phyloP scores from a whole-genome alignment of 2,797 vertebrate genomes.

The Manis crassicaudata region DNA sequence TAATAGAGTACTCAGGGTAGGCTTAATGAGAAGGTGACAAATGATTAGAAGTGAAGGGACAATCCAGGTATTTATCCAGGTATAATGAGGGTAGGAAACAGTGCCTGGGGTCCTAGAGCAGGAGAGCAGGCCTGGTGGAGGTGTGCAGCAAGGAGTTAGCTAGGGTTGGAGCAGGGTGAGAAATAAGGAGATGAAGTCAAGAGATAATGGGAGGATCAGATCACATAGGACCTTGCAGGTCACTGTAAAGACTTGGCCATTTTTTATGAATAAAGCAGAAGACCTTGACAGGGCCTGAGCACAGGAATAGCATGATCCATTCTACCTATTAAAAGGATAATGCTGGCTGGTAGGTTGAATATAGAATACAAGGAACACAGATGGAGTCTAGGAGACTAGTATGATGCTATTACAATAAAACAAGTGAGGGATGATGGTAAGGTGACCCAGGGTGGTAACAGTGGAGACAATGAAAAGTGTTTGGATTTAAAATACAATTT shows the following conservation, averaged over 20 bases:
- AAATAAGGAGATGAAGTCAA: neutral
- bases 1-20: neutral
- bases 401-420: neutral
- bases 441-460: neutral
- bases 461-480: neutral
- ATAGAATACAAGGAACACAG: neutral
- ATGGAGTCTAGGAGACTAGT: neutral
- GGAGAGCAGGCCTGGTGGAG: neutral
- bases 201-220: neutral
- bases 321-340: neutral
- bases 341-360: neutral
- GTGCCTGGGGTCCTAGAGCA: neutral
- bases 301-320: neutral
- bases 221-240: neutral
- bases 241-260: neutral
- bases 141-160: neutral
- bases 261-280: neutral
- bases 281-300: neutral
- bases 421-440: neutral
- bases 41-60: neutral
- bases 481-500: neutral
- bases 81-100: neutral
- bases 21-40: neutral
- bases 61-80: neutral
- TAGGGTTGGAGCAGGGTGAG: neutral